phyloP scores from a whole-genome alignment of 2,113 vertebrate species.

The Podarcis muralis region DNA sequence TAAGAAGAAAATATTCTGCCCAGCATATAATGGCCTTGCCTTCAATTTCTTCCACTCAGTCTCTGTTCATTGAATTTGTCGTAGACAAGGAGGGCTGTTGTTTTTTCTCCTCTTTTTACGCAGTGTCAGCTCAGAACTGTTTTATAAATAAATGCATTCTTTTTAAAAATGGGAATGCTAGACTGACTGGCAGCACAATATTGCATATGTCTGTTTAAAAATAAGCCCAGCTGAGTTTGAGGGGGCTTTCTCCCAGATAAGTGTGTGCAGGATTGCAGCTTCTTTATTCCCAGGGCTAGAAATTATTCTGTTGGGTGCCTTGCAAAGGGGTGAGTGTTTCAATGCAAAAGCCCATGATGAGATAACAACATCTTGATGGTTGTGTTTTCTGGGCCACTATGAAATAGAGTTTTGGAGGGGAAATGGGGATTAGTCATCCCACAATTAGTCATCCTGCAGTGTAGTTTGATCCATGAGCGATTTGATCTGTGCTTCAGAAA shows the following conservation, averaged over 20 bases:
- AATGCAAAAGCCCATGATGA: slow-evolving; percentile 46
- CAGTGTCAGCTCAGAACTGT: neutral
- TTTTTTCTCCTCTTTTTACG: neutral
- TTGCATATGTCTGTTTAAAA: too few species aligned
- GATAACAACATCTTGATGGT: slow-evolving; percentile 56
- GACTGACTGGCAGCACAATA: neutral
- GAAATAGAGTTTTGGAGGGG: slow-evolving; percentile 53
- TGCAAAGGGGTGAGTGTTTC: slow-evolving; percentile 35
- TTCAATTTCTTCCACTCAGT: neutral
- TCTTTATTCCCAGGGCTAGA: slow-evolving; percentile 22
- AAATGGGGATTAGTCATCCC: slow-evolving; percentile 64
- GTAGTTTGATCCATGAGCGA: slow-evolving; percentile 48
- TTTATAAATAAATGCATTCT: neutral
- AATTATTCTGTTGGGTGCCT: neutral
- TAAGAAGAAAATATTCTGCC: neutral
- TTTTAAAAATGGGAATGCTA: slow-evolving; percentile 1
- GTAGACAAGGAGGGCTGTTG: neutral
- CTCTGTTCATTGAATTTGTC: neutral
- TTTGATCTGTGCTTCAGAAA: slow-evolving; percentile 55
- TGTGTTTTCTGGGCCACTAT: slow-evolving; percentile 56
- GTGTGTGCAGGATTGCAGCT: neutral
- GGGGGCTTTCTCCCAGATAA: too few species aligned
- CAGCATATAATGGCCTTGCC: neutral
- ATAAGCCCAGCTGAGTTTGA: too few species aligned
- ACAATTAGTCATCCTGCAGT: slow-evolving; percentile 57